Evolutionary conservation across 2,797 vertebrate species (phyloP).

Genomic region (Adrianichthys oophorus): DNA sequence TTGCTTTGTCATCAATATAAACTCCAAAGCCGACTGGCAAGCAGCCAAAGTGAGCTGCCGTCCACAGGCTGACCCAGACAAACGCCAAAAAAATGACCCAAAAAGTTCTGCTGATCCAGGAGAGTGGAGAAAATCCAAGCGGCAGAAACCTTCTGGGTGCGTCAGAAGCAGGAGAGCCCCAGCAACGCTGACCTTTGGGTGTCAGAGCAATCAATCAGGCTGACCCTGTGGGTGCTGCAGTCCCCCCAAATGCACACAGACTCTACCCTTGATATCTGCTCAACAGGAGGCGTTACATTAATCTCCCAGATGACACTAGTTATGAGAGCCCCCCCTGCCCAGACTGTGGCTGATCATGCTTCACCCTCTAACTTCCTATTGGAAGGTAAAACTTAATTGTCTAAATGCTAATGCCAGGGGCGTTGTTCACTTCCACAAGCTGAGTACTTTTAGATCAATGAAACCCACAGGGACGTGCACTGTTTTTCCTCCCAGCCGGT

Average conservation of each 20-base stretch:
- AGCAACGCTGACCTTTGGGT: conserved; percentile 47
- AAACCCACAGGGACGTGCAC: conserved; percentile 13
- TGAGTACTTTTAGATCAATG: conserved; percentile 11
- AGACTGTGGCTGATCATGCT: conserved; percentile 9
- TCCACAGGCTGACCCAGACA: conserved; percentile 23
- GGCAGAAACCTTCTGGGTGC: conserved; percentile 21
- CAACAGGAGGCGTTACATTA: conserved; percentile 54
- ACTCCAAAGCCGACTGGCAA: conserved; percentile 1
- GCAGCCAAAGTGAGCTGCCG: conserved; percentile 33
- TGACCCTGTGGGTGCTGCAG: conserved; percentile 36
- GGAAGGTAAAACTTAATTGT: not conserved
- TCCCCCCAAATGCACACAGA: conserved; percentile 20
- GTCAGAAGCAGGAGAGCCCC: conserved; percentile 17
- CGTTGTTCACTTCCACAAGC: not conserved
- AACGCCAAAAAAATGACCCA: conserved; percentile 30
- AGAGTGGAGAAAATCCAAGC: conserved; percentile 25
- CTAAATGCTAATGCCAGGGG: not conserved
- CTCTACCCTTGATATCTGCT: conserved; percentile 49
- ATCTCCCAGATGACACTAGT: conserved; percentile 48
- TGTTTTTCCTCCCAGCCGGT: conserved; percentile 28
- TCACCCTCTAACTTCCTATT: not conserved
- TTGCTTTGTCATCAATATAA: conserved; percentile 46
- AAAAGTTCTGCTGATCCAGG: conserved; percentile 16
- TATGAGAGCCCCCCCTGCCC: conserved; percentile 4
- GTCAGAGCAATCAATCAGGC: conserved; percentile 58